Evolutionary conservation across 2,797 vertebrate genomes (phyloP), one percentile per base, ranked within the genome.

Genomic region (Gadopsis bispinosus): DNA sequence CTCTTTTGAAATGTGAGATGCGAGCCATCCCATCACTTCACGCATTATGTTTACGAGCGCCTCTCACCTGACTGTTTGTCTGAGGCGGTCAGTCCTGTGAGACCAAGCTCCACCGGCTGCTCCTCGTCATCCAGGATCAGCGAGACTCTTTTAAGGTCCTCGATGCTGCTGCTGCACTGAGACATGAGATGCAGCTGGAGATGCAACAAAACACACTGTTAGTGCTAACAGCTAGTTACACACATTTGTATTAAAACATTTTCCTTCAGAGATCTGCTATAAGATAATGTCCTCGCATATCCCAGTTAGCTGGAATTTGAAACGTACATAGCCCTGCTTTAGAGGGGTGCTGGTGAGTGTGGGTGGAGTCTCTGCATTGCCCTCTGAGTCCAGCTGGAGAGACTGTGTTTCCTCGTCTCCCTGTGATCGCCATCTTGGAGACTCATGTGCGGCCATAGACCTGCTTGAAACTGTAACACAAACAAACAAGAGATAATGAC

Each of bases 11-110:
- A 19, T 10, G 6, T n/a, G 4, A 6, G 1, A 5, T 29, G 31
- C 10, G 26, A 72, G 35, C 17, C 13, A 37, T 29, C 20, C n/a
- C n/a, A 5, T 19, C 20, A 43, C 41, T 7, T 6, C 10, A 45
- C 26, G 19, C 33, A 26, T 11, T 1, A 39, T 4, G 13, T 41
- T 26, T 12, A 4, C 53, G 2, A 20, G 6, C 10, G 5, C 29
- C 37, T 72, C 83, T 84, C 95, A 99, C 98, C 97, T 90, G 97
- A 75, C 77, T 95, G 96, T 50, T 96, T 95, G 80, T 96, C 96
- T 3, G 90, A 68, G 55, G 88, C 31, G 0, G 67, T 79, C 39
- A 95, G 87, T 19, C 92, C 94, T 1, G 83, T 91, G 76, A 96
- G 91, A 1, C 96, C 95, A 17, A 95, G 88, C 16, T 95, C 95